Base-by-base conservation (phyloP, 2,888 invertebrate genomes). In the Sinotaia quadrata region DNA sequence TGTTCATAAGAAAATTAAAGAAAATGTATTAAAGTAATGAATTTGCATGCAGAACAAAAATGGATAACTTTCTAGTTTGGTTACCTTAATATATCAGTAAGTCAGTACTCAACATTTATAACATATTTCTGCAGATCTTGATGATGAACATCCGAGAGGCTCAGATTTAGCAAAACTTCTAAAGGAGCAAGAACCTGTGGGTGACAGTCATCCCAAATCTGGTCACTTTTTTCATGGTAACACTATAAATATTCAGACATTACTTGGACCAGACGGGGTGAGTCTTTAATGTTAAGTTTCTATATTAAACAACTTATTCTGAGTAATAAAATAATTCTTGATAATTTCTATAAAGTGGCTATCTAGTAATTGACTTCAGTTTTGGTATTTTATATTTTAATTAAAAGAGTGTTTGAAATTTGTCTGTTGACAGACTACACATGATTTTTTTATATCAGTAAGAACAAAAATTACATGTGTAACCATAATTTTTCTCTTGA, bases 211-310 rank as follows among this genome's bases (percentile, higher is more conserved):
- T 21, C 5, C 8, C 15, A 21, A 36, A 18, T 47, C 59, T 4
- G 33, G 21, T 2, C 24, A 36, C 58, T 70, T 73, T 27, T 57
- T 51, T 10, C 29, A 47, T 5, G 21, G 57, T 2, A 61, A 41
- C 18, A 66, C 61, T 27, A 37, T 68, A 41, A 68, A 49, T 31
- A 41, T 73, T 12, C 31, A 52, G 18, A 68, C 70, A 15, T 2
- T 71, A 8, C 33, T 51, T 31, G 73, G 73, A 10, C 29, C 71
- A 29, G 67, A 71, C 67, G 68, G 68, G 66, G 73, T 73, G 54
- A 68, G 73, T 31, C 1, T 34, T 18, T 47, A 12, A 31, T n/a
- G 29, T 12, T n/a, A 5, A 15, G 33, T 8, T 18, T 60, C 15
- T 33, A 8, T 59, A 12, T 33, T 36, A 10, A 2, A 41, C 12